Evolutionary conservation across 2,113 vertebrate genomes (phyloP), one percentile per base, ranked within the genome.

Genomic region (Ceuthmochares aereus): DNA sequence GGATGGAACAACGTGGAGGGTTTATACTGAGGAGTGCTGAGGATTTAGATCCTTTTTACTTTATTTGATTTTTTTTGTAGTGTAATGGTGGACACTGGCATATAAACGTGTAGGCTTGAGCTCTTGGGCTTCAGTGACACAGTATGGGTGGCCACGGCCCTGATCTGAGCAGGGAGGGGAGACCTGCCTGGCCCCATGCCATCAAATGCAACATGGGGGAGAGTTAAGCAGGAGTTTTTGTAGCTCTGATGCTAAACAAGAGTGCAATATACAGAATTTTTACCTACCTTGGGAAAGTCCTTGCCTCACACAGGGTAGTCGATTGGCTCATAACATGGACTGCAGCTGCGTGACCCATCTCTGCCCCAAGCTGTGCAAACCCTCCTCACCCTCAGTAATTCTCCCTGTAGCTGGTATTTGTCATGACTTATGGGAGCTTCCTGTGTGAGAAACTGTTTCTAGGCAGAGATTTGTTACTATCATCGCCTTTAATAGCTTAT

Each of bases 251-350:
- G n/a, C 14, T 45, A 16, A 19, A 0, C 0, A 0, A 36, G 16
- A 62, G 25, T 3, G 27, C 63, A 29, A 54, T 67, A 23, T 30
- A 8, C 26, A 36, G 26, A 55, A n/a, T 42, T 56, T 25, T 47
- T 6, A 7, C n/a, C 40, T 10, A 1, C 9, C 8, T 30, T 30
- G n/a, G 59, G 4, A 3, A 16, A 22, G 36, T 7, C 36, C 14
- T 29, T 36, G 16, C 26, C 86, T 84, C 36, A 4, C 36, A 9
- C 18, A 3, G 36, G 55, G 43, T 20, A 7, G 13, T 1, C 3
- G 2, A 25, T 10, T 63, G 26, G 12, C 45, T 76, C 1, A 0
- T 34, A 15, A 13, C 0, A 0, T 27, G 62, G 43, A 5, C 47
- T 55, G 42, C 36, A 84, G 52, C 40, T 49, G 9, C 20, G 42